These are phyloP conservation scores for Stomatorhinus ivindoensis DNA, from an alignment of 2,113 vertebrate genomes.

Conservation along the genomic window DNA sequence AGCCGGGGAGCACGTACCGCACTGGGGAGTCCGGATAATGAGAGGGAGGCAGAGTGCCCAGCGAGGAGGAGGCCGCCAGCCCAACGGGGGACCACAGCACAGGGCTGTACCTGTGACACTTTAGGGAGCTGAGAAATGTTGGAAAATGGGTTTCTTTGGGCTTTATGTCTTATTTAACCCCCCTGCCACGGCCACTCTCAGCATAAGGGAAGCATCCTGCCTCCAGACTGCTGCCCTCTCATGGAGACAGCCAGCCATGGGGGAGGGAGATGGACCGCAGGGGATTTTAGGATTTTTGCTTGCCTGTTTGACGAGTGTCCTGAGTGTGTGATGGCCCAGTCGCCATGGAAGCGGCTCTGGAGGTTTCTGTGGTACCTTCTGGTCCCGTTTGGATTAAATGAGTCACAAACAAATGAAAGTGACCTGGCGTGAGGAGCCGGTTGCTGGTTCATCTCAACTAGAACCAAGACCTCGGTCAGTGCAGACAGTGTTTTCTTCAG, in stretches of 20 bases:
- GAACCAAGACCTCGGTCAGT: not conserved
- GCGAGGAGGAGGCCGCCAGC: constrained; percentile 6
- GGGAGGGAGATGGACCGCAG: not conserved
- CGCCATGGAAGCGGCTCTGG: not conserved
- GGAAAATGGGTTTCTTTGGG: not conserved
- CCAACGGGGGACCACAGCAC: not conserved
- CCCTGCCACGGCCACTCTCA: not conserved
- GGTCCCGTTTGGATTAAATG: not conserved
- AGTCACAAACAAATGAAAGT: not conserved
- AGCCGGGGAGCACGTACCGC: constrained; percentile 11
- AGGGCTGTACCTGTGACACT: not conserved
- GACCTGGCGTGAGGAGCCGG: not conserved
- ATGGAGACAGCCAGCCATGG: not conserved
- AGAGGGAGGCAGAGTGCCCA: constrained; percentile 25
- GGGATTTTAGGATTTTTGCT: not conserved
- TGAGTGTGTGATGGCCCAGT: not conserved
- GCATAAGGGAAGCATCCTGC: not conserved
- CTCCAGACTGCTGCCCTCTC: not conserved
- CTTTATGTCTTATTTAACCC: not conserved
- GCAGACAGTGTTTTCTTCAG: not conserved
- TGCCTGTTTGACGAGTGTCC: not conserved
- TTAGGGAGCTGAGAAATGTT: not conserved
- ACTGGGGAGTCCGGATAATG: constrained; percentile 15
- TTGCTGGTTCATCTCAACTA: not conserved
- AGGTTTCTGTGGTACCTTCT: not conserved